Evolutionary conservation across 1,140 invertebrate species (phyloP), one percentile per base, ranked within the genome.

Genomic region (Metopolophium dirhodum): DNA sequence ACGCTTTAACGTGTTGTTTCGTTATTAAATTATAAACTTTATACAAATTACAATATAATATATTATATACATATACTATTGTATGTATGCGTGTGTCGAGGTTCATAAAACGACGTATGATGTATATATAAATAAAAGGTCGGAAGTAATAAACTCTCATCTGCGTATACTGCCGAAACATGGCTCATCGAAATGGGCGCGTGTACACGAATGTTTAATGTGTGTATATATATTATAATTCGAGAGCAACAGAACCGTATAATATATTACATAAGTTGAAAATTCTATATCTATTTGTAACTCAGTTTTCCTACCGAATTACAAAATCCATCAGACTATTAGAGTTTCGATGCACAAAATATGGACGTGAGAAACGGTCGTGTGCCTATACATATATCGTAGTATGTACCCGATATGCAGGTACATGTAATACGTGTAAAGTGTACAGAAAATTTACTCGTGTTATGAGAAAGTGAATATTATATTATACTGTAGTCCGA

Each of bases 91-190:
- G 87, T 54, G 86, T 49, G 49, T 20, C 47, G 87, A 51, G 18
- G 87, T 88, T 51, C 87, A 35, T 88, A 51, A 88, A 88, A 88
- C 61, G n/a, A 30, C 14, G 61, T 77, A 77, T 18, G 30, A 77
- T 49, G 30, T 30, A 35, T 35, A 6, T 51, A 49, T 88, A 88
- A 51, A 54, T 49, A 49, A 88, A 88, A 51, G n/a, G 87, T 88
- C 49, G 49, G 49, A 88, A 54, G 87, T 88, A 88, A 88, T 88
- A 88, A 88, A 54, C 47, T 35, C 41, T 86, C 41, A 45, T n/a
- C 61, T n/a, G 6, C 61, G 30, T 77, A 54, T 54, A 61, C 26
- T 77, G 14, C n/a, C 14, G 61, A 77, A 77, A 77, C 61, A 77
- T 35, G 61, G 61, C 61, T n/a, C 14, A 35, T 77, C 0, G 14